Evolutionary conservation across 37 sponge, comb jelly and placozoan genomes (phyloP), one percentile per base, ranked within the genome.

Genomic region (Hormiphora californensis): DNA sequence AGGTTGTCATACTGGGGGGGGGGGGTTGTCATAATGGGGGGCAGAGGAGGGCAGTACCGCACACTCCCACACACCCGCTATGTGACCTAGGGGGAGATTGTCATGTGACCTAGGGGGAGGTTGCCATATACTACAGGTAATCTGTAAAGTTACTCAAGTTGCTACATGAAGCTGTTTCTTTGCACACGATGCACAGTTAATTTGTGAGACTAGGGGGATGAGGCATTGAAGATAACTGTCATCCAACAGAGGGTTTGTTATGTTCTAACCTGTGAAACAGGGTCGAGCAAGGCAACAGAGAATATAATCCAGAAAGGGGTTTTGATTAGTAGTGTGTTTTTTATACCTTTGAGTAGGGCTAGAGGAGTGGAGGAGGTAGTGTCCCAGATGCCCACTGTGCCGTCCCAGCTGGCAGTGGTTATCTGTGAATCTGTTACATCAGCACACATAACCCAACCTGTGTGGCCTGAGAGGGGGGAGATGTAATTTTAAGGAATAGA

Each of bases 391-490:
- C 36, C 81, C 5, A 73, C n/a, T 4, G 81, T 73, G 9, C 27
- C 35, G 44, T 73, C 81, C 81, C 81, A 73, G 43, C 81, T 73
- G 0, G 35, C 38, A 19, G 81, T 73, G 8, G 81, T 73, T 11
- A 73, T 73, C 12, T 73, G 40, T 33, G 35, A 36, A 30, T 73
- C 81, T 11, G 81, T 73, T 73, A 36, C 43, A 28, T 73, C 81
- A 73, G 46, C 40, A 3, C 39, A 32, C 81, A 73, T 73, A 1
- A 73, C 81, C 81, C 81, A 73, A n/a, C 81, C 81, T 41, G 81
- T 32, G 44, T 73, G 81, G 0, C 81, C 81, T 73, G 81, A 17
- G 34, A 65, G 61, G n/a, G 61, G n/a, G 23, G 30, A 57, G 61
- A 57, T 49, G 12, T 49, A 49, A 49, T 49, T 17, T 15, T 59